Evolutionary conservation across 2,888 invertebrate genomes (phyloP), one percentile per base, ranked within the genome.

Genomic region (Sepioteuthis lessoniana): DNA sequence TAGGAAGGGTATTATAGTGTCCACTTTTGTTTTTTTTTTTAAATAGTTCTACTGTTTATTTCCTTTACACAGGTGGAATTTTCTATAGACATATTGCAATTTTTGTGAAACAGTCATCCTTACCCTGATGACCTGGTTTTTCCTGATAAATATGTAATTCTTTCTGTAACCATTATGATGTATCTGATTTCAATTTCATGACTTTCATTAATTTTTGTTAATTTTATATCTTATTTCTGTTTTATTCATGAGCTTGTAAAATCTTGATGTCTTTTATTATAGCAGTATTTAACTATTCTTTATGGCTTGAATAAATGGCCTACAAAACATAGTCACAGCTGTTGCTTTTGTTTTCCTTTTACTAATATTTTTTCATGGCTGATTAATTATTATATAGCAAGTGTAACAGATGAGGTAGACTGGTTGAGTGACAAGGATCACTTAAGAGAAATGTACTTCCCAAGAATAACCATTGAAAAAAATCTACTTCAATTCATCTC

Each of bases 341-440:
- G 42, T n/a, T 16, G n/a, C 76, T 76, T 76, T 76, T 76, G n/a
- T 76, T 76, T 76, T 76, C 35, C n/a, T n/a, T 76, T 25, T 55
- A 91, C n/a, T 31, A 38, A 38, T 92, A 92, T 31, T 76, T 76
- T 76, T 94, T 42, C 50, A 42, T 47, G 92, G 46, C n/a, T 47
- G n/a, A 42, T 19, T 47, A 46, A 28, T 92, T n/a, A 47, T n/a
- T 92, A 35, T 92, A 42, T n/a, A 47, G 92, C 19, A 37, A 25
- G 28, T 93, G 47, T 19, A 4, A 93, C 93, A 93, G 46, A 92
- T 47, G 35, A 92, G 7, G 0, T 42, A 35, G 1, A 47, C 35
- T 28, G 31, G 38, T 93, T 38, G 28, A 21, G 35, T 37, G 55
- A 42, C n/a, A 25, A 55, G 76, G 13, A n/a, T 35, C 76, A 76